Evolutionary conservation across 2,113 vertebrate genomes (phyloP), one percentile per base, ranked within the genome.

Genomic region (Chauna torquata): DNA sequence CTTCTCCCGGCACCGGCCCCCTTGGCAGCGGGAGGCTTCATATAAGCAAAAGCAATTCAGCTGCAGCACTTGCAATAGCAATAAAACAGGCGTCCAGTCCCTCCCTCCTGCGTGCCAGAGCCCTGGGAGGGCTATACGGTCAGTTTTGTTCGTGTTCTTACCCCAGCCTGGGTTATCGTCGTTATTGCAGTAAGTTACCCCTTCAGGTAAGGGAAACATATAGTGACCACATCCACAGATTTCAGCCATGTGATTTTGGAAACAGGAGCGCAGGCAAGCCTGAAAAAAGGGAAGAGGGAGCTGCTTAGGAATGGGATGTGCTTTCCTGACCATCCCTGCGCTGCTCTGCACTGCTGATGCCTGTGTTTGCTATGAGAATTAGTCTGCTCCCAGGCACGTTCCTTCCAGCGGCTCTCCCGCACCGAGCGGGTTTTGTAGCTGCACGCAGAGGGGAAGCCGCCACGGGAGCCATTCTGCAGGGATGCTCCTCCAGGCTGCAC

Each of bases 231-330:
- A 99, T 24, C 95, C 85, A 27, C 98, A 99, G 80, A 55, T 96
- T 4, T 47, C 79, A 4, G 88, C 75, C 98, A 98, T 98, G 85
- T 97, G 92, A 13, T 80, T 96, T 57, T 99, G 98, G 96, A 98
- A 98, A 52, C 98, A 99, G 34, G 98, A 99, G 49, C 97, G 97
- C 30, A 99, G 98, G 64, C 98, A 99, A 20, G 98, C 98, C 98
- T 99, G 97, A 6, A 20, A 70, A 57, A 61, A 70, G 82, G 55
- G 22, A 47, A 77, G 44, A 52, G 65, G 16, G 85, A 54, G 50
- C 25, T 12, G 72, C n/a, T 94, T 6, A 64, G 88, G 4, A 0
- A 0, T 0, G 34, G 50, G 57, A 55, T 52, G 49, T 17, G 3
- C 32, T 34, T 14, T 59, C 78, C 25, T 5, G 15, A 11, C 13